Base-by-base conservation (phyloP, 2,797 vertebrate genomes). In the Pangasius djambal region DNA sequence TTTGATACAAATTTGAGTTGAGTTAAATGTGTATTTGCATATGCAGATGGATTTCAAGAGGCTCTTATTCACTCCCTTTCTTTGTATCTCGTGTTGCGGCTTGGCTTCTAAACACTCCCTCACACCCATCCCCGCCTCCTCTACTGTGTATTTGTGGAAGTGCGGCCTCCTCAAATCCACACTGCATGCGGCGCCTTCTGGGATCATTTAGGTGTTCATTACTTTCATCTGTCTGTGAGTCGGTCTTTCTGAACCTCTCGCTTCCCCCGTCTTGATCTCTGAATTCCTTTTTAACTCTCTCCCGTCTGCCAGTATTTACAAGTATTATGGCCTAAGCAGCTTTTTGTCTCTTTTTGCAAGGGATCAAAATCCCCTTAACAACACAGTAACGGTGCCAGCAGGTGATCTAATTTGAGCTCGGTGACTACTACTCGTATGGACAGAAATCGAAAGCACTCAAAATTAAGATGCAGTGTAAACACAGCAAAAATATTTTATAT, bases 341-440 rank as follows among this genome's bases (percentile, higher is more conserved):
- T 31, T 72, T 89, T 82, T 82, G 67, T 89, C 95, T 93, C 92
- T 93, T 31, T 50, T 34, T 85, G n/a, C 0, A 20, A 70, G 63
- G 83, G 83, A 85, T 85, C 89, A 88, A 90, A 89, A 87, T 90
- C 90, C 82, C 61, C 84, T 88, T 90, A 90, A 92, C 89, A 91
- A 90, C 88, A 79, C 79, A 90, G 88, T 89, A 88, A 91, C 87
- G 79, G 87, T 92, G 87, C 52, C 59, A 77, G 78, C 83, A 91
- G 69, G 86, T 91, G 85, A 91, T 92, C 79, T 67, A 85, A 90
- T 92, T 88, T 85, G 85, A 77, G 63, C 70, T 50, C 37, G 50
- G 75, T 88, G 65, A 79, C 57, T 74, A 44, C 44, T 86, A 48
- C 83, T 90, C 59, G 55, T 79, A 77, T 69, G 28, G 67, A 55